A percentile compares a stretch with the other conserved stretches of the same genome.
phyloP scores from a whole-genome alignment of 2,797 vertebrate genomes.

The Pangasius sanitwongsei region DNA sequence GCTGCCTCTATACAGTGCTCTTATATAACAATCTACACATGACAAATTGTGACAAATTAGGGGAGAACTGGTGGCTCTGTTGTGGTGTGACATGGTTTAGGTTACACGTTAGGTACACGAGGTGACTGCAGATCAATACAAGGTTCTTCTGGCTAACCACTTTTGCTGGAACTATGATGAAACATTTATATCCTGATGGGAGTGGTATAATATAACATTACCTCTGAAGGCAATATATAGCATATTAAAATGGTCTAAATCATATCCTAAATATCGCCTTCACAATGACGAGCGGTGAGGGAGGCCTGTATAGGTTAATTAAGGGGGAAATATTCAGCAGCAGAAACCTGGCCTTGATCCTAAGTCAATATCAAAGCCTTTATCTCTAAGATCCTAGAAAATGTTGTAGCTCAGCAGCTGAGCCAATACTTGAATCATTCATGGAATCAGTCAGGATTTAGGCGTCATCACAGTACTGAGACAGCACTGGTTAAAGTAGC shows the following conservation, averaged over 20 bases:
- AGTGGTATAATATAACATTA: no score
- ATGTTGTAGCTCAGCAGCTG: no score
- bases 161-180: neutral
- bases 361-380: neutral
- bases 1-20: neutral
- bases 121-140: neutral
- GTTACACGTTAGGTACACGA: neutral
- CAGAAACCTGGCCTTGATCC: neutral
- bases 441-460: neutral
- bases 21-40: neutral
- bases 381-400: neutral
- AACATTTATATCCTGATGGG: neutral
- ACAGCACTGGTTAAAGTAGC: neutral
- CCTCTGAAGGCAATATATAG: no score
- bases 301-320: neutral
- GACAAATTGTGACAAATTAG: neutral
- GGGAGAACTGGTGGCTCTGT: neutral
- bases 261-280: neutral
- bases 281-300: neutral
- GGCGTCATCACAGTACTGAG: neutral
- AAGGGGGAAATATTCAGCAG: neutral
- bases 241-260: neutral
- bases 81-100: neutral
- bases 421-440: neutral
- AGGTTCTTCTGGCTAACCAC: neutral